phyloP scores from a whole-genome alignment of 2,888 invertebrate species.

The Pseudococcus jackbeardsleyi region DNA sequence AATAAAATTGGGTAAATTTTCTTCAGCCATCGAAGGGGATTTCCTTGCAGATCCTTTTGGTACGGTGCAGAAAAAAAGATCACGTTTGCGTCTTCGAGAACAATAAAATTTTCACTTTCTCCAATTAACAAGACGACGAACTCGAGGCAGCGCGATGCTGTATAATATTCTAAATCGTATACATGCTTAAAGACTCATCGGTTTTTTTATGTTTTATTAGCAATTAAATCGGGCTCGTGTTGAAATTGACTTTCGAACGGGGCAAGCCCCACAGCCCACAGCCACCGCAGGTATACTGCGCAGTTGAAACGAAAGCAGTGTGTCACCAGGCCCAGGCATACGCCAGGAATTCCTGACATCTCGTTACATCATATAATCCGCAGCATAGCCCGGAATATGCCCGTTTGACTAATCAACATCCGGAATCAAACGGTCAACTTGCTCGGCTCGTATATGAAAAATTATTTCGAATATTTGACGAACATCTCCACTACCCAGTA shows the following conservation, averaged over 20 bases:
- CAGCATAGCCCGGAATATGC: background rate
- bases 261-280: background rate
- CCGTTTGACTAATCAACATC: background rate
- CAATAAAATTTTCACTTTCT: conserved; percentile 47
- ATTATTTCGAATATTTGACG: too few relatives aligned
- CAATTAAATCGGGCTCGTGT: conserved; percentile 29
- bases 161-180: conserved; percentile 21
- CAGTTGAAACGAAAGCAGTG: conserved; percentile 29
- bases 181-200: conserved; percentile 11
- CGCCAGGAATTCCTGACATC: conserved; percentile 16
- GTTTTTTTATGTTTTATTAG: conserved; percentile 11
- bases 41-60: background rate
- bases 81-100: conserved; percentile 13
- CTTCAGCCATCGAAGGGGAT: background rate
- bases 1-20: background rate
- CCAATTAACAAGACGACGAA: background rate
- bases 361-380: background rate
- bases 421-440: background rate
- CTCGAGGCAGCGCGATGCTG: background rate
- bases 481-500: too few relatives aligned
- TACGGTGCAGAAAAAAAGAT: background rate
- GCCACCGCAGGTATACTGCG: background rate
- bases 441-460: too few relatives aligned
- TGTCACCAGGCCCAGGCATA: background rate
- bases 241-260: conserved; percentile 48